Base-by-base conservation (phyloP, 1,140 invertebrate genomes). In the Potamilus streckersoni region DNA sequence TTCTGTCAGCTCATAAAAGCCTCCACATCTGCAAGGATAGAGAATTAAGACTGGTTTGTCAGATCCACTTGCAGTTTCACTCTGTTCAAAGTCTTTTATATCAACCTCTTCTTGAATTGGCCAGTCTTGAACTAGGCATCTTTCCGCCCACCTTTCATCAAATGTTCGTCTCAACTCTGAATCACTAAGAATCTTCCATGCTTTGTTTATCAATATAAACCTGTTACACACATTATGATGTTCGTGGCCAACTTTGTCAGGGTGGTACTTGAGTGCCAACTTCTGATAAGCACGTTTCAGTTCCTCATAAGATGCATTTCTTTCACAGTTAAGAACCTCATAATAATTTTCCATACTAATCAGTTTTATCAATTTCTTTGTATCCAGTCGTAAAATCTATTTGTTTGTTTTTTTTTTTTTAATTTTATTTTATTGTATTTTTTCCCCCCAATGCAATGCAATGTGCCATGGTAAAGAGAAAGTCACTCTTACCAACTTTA, bases 31-130 rank as follows among this genome's bases (percentile, higher is more conserved):
- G 80, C 87, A 88, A 1, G 72, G 67, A 73, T 83, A 82, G 4
- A 38, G 74, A 59, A 76, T 83, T 17, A 31, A 58, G 70, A 57
- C 19, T 55, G 68, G 55, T 16, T 67, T 71, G 8, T 61, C 57
- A 27, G 55, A 27, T 16, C 19, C 31, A 23, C 49, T 19, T 23
- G 57, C 38, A 57, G 56, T 15, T 17, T 72, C 79, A 16, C 74
- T 69, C 3, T 58, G 14, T 20, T 81, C 81, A 81, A 87, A 86
- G 11, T 86, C 85, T 13, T 77, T 71, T 71, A 87, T 79, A 20
- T 80, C 69, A 20, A 88, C 80, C n/a, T 79, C 80, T 57, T 88
- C 86, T 55, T 88, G 87, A 58, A 88, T 83, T 1, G 87, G 87
- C 75, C 80, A 82, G 27, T 84, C 79, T 61, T 88, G 86, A 11